Evolutionary conservation across 1,140 invertebrate genomes (phyloP), one percentile per base, ranked within the genome.

Genomic region (Cydia splendana): DNA sequence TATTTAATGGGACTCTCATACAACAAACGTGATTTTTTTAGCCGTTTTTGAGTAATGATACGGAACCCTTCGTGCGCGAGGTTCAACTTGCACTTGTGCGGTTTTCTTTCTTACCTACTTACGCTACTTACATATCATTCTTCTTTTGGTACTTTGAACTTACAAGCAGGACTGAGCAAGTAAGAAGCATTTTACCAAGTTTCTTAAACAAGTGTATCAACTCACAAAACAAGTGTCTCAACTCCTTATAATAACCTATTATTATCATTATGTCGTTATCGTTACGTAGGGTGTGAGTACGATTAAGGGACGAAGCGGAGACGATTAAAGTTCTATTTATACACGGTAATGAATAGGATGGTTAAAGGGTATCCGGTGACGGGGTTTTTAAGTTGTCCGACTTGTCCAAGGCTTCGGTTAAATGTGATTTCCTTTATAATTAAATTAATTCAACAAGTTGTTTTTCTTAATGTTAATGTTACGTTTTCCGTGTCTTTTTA

Each of bases 241-340:
- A 48, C 51, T 53, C 53, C 5, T 18, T 57, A 34, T 67, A 67
- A 67, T 69, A 30, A 38, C 30, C 28, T 30, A 15, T 69, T 69
- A 69, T 69, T 34, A 34, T 69, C 65, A 38, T 69, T 69, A 69
- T 30, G 65, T 42, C 30, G 65, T 69, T 69, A 69, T 69, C 65
- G 65, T 34, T 69, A 69, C 65, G 30, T 42, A 9, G 65, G 65
- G 65, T 42, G 65, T 69, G 30, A 69, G 65, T 2, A 1, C 38
- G 38, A 42, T 42, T 42, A 42, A 42, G 38, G 38, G 57, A 65
- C 57, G 57, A 65, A 18, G 18, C 9, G 65, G 30, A 6, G 30
- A 69, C 30, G 65, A 69, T 69, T 69, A 69, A 38, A 30, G 65
- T 4, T n/a, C 65, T 69, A 69, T 69, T 69, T 69, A 69, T 69